Evolutionary conservation across 2,888 invertebrate species (phyloP).

Genomic region (Coecobrya sp.): DNA sequence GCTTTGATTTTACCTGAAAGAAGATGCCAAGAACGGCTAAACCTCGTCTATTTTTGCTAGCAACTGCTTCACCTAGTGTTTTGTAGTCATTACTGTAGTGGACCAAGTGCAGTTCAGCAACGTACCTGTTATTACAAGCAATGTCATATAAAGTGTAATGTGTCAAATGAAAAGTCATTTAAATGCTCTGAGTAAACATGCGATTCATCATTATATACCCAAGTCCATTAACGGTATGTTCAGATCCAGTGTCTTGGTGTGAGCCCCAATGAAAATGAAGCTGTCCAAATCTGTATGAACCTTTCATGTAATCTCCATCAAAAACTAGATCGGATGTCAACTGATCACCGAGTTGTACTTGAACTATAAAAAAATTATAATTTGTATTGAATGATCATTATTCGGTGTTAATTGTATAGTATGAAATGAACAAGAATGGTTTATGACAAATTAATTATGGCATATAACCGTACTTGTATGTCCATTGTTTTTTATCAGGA

Average conservation of each 20-base stretch:
- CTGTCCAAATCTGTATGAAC: conserved; percentile 84
- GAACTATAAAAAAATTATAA: conserved; percentile 72
- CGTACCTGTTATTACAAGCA: conserved; percentile 72
- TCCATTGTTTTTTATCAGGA: conserved; percentile 85
- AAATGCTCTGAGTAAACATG: too few species aligned
- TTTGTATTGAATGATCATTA: too few species aligned
- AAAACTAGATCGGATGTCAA: conserved; percentile 80
- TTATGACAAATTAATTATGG: neutral
- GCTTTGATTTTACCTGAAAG: conserved; percentile 84
- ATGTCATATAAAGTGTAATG: too few species aligned
- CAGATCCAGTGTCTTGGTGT: conserved; percentile 82
- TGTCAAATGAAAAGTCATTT: neutral
- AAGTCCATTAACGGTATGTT: conserved; percentile 83
- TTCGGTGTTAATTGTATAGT: neutral
- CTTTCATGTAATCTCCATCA: conserved; percentile 83
- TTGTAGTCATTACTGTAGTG: conserved; percentile 84
- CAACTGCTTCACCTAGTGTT: conserved; percentile 82
- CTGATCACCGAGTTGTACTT: conserved; percentile 82
- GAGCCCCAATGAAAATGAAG: conserved; percentile 86
- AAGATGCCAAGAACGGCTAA: conserved; percentile 86
- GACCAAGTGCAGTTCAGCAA: conserved; percentile 85
- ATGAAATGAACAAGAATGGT: neutral
- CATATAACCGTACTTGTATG: conserved; percentile 83
- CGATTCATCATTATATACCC: conserved; percentile 67
- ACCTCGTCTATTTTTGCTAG: conserved; percentile 83